These are phyloP conservation scores for Selenia dentaria DNA, from an alignment of 2,888 invertebrate species.

Conservation along the genomic window DNA sequence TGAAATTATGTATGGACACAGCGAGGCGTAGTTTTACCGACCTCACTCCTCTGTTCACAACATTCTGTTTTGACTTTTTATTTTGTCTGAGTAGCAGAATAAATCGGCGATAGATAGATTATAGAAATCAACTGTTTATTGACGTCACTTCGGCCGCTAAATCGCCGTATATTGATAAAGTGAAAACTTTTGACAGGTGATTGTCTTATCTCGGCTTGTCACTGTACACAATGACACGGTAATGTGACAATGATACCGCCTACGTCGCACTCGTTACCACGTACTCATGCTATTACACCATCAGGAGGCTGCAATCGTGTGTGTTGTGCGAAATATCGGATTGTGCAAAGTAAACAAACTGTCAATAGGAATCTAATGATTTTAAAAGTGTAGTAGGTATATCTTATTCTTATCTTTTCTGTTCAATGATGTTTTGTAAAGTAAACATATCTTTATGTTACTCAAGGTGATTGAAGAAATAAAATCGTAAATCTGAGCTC, in stretches of 20 bases:
- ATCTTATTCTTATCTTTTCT: constrained; percentile 1
- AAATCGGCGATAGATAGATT: too few species aligned
- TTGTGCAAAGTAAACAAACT: constrained; percentile 28
- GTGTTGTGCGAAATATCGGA: constrained; percentile 18
- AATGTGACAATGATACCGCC: constrained; percentile 17
- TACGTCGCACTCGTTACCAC: not conserved
- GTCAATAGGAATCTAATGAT: not conserved
- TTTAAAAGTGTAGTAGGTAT: not conserved
- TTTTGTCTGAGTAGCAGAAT: too few species aligned
- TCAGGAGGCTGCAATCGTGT: constrained; percentile 18
- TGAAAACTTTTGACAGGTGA: constrained; percentile 27
- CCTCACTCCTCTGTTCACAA: too few species aligned
- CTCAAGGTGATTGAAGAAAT: constrained; percentile 21
- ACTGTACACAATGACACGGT: too few species aligned
- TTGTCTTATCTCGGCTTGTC: constrained; percentile 27
- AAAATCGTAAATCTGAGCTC: constrained; percentile 3
- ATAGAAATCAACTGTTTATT: too few species aligned
- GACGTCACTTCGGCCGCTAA: constrained; percentile 24
- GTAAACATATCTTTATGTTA: constrained; percentile 18
- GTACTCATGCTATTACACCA: constrained; percentile 28
- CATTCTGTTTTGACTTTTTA: too few species aligned
- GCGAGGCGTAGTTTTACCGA: too few species aligned
- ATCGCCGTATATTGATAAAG: constrained; percentile 21
- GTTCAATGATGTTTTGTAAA: constrained; percentile 7
- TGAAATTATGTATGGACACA: too few species aligned